Evolutionary conservation across 2,113 vertebrate genomes (phyloP), one percentile per base, ranked within the genome.

Genomic region (Andinoacara biseriatus): DNA sequence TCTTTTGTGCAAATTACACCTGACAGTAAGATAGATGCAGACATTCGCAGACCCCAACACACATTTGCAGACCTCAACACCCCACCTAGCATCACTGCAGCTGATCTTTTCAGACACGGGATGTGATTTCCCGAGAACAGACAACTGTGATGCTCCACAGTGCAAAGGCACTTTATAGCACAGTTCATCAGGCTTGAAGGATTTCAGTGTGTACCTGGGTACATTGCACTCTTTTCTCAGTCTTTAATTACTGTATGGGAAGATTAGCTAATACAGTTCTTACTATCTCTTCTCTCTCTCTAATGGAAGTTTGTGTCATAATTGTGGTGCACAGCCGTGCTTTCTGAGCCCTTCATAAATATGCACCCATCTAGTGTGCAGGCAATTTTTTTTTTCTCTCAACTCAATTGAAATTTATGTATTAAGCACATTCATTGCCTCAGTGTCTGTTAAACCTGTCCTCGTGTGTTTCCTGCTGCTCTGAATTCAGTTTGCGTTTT

Each of bases 21-120:
- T 81, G 90, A 87, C 89, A 82, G 78, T 76, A 54, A 80, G 20
- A 62, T 33, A 78, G 1, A 79, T 20, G 58, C 13, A 74, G 46
- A 67, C 75, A 35, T 15, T 33, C 9, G 35, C 35, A 8, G 35
- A 38, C 35, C 35, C 35, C 35, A 38, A 2, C 31, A 24, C 58
- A 67, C 63, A 57, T 49, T 58, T 20, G 72, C 38, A 76, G 5
- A 59, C 54, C 5, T 29, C 46, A 11, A 5, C 29, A 26, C 46
- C 11, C 22, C 24, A 60, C 52, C 79, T 33, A 65, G 24, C 69
- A 49, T 40, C 78, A 80, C 69, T 81, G 59, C 87, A 91, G 89
- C 90, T 93, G 88, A 94, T 90, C 75, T 78, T 65, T 75, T 62
- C 67, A 88, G 76, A 89, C 78, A 62, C 63, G 75, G 43, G 49